These are phyloP conservation scores for Clarias gariepinus DNA, from an alignment of 2,113 vertebrate genomes.

Conservation along the genomic window DNA sequence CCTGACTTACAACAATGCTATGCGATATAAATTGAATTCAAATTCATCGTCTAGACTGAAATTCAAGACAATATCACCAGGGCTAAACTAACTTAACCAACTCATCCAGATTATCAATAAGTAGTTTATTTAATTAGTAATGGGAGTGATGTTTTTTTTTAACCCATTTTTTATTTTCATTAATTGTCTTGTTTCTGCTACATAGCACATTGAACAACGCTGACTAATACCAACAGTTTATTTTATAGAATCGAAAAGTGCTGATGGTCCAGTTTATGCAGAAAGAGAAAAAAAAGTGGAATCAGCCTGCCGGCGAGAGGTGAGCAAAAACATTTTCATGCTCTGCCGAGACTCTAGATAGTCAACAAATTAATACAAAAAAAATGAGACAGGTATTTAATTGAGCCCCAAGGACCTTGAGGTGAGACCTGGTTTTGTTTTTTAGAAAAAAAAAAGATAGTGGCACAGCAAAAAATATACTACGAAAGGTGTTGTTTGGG, in stretches of 20 bases:
- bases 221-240: constrained; percentile 63
- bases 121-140: background rate
- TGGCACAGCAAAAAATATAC: constrained; percentile 62
- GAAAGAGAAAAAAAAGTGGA: constrained; percentile 47
- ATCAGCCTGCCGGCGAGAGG: constrained; percentile 42
- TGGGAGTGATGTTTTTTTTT: background rate
- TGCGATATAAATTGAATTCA: constrained; percentile 53
- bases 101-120: background rate
- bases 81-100: background rate
- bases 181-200: constrained; percentile 42
- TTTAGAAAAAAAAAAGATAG: constrained; percentile 53
- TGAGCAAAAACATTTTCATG: constrained; percentile 26
- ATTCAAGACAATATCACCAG: background rate
- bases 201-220: constrained; percentile 57
- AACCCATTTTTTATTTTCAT: background rate
- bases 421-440: constrained; percentile 52
- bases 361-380: constrained; percentile 34
- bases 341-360: constrained; percentile 40
- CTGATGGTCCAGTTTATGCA: constrained; percentile 53
- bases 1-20: constrained; percentile 26
- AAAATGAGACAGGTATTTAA: constrained; percentile 47
- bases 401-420: constrained; percentile 50
- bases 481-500: constrained; percentile 61
- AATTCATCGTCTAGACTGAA: constrained; percentile 39
- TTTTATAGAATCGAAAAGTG: constrained; percentile 63